Evolutionary conservation across 1,140 invertebrate genomes (phyloP).

Genomic region (Zophobas atratus): DNA sequence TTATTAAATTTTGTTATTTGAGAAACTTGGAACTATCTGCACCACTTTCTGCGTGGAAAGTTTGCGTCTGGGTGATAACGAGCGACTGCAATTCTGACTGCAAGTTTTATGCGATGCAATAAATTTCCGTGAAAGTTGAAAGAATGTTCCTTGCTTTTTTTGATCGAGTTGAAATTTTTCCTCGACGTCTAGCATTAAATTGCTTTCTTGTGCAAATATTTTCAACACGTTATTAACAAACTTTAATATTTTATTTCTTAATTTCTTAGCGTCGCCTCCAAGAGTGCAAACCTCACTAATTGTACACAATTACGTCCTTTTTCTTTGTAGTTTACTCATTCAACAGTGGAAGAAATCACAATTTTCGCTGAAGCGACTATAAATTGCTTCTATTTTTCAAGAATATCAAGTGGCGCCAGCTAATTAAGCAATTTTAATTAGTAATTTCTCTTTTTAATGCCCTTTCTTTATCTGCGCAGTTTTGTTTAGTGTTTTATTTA

Average conservation of each 20-base stretch:
- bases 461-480: constrained; percentile 16
- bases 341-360: not conserved
- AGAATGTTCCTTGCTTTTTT: not conserved
- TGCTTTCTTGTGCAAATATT: constrained; percentile 3
- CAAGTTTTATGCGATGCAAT: constrained; percentile 10
- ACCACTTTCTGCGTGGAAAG: not conserved
- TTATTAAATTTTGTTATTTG: constrained; percentile 7
- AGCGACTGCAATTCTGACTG: not conserved
- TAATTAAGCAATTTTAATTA: constrained; percentile 18
- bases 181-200: not conserved
- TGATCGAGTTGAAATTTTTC: not conserved
- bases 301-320: no score
- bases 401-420: constrained; percentile 4
- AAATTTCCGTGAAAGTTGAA: constrained; percentile 1
- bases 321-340: no score
- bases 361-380: not conserved
- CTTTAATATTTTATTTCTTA: no score
- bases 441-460: constrained; percentile 14
- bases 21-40: constrained; percentile 7
- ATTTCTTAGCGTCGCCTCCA: not conserved
- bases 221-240: not conserved
- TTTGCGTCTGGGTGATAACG: not conserved
- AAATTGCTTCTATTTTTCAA: constrained; percentile 1
- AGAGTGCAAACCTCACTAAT: not conserved
- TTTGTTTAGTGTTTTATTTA: constrained; percentile 46